Evolutionary conservation across 2,888 invertebrate genomes (phyloP).

Genomic region (Tethea ocularis): DNA sequence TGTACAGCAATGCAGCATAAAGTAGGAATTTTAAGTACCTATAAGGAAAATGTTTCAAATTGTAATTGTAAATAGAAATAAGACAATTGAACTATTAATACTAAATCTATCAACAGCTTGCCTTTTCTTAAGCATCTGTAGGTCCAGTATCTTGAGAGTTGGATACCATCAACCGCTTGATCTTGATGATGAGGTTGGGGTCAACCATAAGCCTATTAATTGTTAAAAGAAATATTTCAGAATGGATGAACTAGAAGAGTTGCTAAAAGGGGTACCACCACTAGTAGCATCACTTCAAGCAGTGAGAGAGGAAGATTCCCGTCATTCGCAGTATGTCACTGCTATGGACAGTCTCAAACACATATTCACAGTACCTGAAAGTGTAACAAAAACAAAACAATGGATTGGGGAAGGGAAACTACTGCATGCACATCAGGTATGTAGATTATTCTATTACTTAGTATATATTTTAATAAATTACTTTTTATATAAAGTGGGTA

Average conservation of each 20-base stretch:
- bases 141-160: too few relatives aligned
- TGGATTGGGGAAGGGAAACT: conserved; percentile 98
- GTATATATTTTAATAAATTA: background rate
- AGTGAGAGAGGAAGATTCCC: conserved; percentile 95
- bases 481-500: background rate
- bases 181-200: too few relatives aligned
- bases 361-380: conserved; percentile 98
- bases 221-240: conserved; percentile 73
- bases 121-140: too few relatives aligned
- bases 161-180: too few relatives aligned
- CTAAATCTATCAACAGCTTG: too few relatives aligned
- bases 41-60: too few relatives aligned
- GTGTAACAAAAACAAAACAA: conserved; percentile 96
- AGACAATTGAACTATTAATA: too few relatives aligned
- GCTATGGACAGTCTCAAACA: conserved; percentile 99
- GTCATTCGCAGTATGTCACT: conserved; percentile 98
- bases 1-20: conserved; percentile 87
- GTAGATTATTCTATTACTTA: background rate
- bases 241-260: conserved; percentile 89
- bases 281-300: conserved; percentile 92
- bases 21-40: conserved; percentile 54
- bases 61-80: too few relatives aligned
- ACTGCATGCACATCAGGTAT: conserved; percentile 94
- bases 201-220: too few relatives aligned
- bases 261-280: conserved; percentile 90